Conservation (phyloP, 2,113 vertebrate species). For the Saimiri boliviensis region DNA sequence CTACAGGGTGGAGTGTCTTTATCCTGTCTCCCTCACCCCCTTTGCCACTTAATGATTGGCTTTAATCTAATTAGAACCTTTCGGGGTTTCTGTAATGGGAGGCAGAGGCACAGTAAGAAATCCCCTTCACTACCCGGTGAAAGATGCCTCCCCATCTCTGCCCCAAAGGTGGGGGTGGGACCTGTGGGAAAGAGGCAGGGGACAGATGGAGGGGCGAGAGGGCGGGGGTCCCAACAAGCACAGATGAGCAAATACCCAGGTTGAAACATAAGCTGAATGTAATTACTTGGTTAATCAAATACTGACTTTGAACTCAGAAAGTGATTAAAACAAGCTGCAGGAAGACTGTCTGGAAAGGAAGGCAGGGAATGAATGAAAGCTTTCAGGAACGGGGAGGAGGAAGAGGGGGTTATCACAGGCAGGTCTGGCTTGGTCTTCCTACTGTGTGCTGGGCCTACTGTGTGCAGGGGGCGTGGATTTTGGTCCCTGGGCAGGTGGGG, state of each 20-base stretch:
- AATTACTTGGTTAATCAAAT: conserved; percentile 80
- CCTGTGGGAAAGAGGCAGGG: conserved; percentile 10
- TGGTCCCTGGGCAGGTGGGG: background rate
- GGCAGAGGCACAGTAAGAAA: background rate
- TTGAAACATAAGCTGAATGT: conserved; percentile 67
- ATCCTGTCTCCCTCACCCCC: background rate
- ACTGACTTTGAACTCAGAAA: conserved; percentile 77
- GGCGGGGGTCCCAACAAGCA: background rate
- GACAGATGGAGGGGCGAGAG: conserved; percentile 47
- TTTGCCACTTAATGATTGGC: background rate
- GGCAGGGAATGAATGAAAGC: conserved; percentile 11
- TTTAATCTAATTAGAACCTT: conserved; percentile 45
- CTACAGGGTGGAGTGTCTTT: background rate
- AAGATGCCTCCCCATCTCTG: background rate
- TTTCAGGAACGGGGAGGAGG: background rate
- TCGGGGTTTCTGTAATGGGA: background rate
- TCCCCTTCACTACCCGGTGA: background rate
- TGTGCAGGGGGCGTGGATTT: background rate
- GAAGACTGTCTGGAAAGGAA: conserved; percentile 27
- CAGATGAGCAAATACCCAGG: conserved; percentile 69
- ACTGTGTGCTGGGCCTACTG: background rate
- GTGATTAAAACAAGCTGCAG: conserved; percentile 73
- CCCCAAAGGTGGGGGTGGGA: background rate
- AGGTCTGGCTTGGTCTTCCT: background rate
- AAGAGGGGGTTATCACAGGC: fast-evolving